A percentile compares a stretch with the other conserved stretches of the same genome.
phyloP scores from a whole-genome alignment of 2,888 invertebrate species.

The Drosophila gaucha region DNA sequence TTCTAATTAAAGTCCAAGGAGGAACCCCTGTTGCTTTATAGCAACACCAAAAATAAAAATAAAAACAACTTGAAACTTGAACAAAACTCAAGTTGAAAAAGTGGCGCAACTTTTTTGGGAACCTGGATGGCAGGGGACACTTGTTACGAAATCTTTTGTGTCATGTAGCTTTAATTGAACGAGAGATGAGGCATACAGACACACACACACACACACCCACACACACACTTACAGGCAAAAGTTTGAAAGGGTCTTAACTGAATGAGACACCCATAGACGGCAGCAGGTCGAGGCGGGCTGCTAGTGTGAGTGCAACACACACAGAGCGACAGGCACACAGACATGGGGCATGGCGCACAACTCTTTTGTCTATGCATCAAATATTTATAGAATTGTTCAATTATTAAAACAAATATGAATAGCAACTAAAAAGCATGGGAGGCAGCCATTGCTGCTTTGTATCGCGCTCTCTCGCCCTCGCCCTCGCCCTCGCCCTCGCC shows the following conservation, averaged over 20 bases:
- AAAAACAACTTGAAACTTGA: constrained; percentile 13
- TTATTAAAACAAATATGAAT: constrained; percentile 78
- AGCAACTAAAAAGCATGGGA: constrained; percentile 71
- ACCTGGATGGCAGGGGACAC: constrained; percentile 15
- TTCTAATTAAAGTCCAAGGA: constrained; percentile 51
- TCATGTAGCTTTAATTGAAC: constrained; percentile 70
- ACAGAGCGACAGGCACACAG: background rate
- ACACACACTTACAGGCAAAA: constrained; percentile 28
- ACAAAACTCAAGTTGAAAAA: constrained; percentile 38
- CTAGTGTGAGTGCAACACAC: background rate
- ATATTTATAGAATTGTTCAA: constrained; percentile 72
- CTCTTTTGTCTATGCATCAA: constrained; percentile 76
- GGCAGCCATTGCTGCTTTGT: constrained; percentile 41
- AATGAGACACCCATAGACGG: constrained; percentile 28
- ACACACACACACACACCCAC: constrained; percentile 11
- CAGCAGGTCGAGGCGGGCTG: background rate
- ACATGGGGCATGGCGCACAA: constrained; percentile 50
- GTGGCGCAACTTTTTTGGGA: constrained; percentile 26
- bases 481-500: background rate
- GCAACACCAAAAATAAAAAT: constrained; percentile 20
- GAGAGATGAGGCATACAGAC: constrained; percentile 41
- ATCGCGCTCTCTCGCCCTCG: background rate
- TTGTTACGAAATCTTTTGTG: constrained; percentile 65
- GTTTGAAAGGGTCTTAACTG: constrained; percentile 44
- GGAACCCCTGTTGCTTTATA: constrained; percentile 26